Conservation (phyloP, 1,140 invertebrate species). For the Danaus plexippus region DNA sequence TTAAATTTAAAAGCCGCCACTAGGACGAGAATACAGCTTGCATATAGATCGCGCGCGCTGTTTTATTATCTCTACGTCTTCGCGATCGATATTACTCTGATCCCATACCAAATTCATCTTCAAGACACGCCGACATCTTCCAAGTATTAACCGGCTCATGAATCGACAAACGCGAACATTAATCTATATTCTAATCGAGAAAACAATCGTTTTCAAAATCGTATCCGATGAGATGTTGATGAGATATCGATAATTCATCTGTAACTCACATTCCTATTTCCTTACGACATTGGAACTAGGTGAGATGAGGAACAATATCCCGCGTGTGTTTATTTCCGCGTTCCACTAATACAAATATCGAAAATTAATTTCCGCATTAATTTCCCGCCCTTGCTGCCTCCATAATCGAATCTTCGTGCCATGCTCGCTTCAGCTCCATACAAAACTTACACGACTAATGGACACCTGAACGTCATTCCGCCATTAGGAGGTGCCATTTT, state of each 20-base stretch:
- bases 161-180: constrained; percentile 12
- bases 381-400: constrained; percentile 32
- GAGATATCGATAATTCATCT: too few species aligned
- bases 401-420: constrained; percentile 41
- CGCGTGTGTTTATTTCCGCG: constrained; percentile 62
- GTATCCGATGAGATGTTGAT: too few species aligned
- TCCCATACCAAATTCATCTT: constrained; percentile 50
- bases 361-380: constrained; percentile 62
- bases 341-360: constrained; percentile 61
- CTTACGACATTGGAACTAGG: constrained; percentile 12
- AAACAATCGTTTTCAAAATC: too few species aligned
- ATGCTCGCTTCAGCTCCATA: constrained; percentile 13
- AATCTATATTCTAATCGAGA: too few species aligned
- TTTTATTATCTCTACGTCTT: constrained; percentile 55
- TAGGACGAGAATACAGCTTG: constrained; percentile 44
- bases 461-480: constrained; percentile 2
- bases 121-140: constrained; percentile 32
- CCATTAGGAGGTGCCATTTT: too few species aligned
- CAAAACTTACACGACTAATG: constrained; percentile 18
- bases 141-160: constrained; percentile 17
- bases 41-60: constrained; percentile 53
- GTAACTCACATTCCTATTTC: constrained; percentile 11
- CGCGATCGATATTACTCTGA: constrained; percentile 58
- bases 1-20: constrained; percentile 57
- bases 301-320: constrained; percentile 49